Base-by-base conservation (phyloP, 1,140 invertebrate species). In the Gryon sp. region DNA sequence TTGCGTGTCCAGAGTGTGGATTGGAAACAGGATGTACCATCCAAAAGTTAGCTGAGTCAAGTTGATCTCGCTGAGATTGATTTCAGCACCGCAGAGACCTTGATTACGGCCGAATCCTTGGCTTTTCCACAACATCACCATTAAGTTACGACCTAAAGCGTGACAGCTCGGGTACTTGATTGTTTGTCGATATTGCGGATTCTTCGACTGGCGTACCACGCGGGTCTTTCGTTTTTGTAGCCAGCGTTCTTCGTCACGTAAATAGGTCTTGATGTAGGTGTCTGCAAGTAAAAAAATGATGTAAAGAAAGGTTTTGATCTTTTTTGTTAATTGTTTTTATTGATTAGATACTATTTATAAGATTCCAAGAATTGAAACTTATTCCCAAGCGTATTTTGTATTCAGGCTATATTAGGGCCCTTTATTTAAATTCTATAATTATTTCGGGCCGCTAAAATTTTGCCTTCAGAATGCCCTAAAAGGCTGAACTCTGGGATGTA, bases 251-350 rank as follows among this genome's bases (percentile, higher is more conserved):
- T 95, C 95, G 79, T 97, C 95, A 20, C 95, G 92, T 19, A 98
- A 89, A 84, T 97, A 98, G 40, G 95, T 97, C 89, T 98, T 98
- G 41, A 98, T 96, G 88, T 98, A 98, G 2, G 96, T 97, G 83
- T 98, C 96, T 90, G 91, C 87, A 72, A 66, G 11, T 20, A 19
- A 36, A 69, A 4, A 4, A 24, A 4, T 3, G 3, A 40, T 41
- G 24, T 28, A 48, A 28, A 12, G 28, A 12, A 14, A 28, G 8
- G 8, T 34, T n/a, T 2, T 3, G 3, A 34, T 9, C 4, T 3
- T n/a, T n/a, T n/a, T 5, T 3, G 4, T 4, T 5, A 34, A n/a
- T n/a, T 12, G 2, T 3, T 34, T 34, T n/a, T n/a, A 34, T 5
- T 3, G 2, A 12, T 34, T 5, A 34, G n/a, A 12, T 9, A 3